These are phyloP conservation scores for Misgurnus mizolepis DNA, from an alignment of 2,113 vertebrate species.

Conservation along the genomic window DNA sequence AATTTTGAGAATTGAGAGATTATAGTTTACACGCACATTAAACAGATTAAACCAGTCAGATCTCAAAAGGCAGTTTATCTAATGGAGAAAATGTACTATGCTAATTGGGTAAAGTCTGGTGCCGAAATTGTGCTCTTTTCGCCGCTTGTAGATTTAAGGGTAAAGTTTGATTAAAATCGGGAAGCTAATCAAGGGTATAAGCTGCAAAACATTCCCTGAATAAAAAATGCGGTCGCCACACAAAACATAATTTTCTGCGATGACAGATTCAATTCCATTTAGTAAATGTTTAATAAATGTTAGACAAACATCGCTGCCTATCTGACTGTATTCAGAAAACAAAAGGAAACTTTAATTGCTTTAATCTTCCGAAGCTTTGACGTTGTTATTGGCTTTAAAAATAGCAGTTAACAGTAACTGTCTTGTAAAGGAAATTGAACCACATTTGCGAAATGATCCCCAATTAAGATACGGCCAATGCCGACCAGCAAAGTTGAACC, in stretches of 20 bases:
- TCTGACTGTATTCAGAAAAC: conserved; percentile 87
- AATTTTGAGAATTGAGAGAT: conserved; percentile 77
- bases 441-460: conserved; percentile 78
- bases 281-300: conserved; percentile 94
- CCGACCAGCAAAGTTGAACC: conserved; percentile 61
- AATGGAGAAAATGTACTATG: conserved; percentile 77
- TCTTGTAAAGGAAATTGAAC: conserved; percentile 85
- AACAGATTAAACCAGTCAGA: conserved; percentile 74
- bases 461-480: conserved; percentile 80
- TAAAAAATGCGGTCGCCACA: conserved; percentile 80
- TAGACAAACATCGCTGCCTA: conserved; percentile 85
- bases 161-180: conserved; percentile 72
- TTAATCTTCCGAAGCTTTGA: conserved; percentile 94
- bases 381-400: conserved; percentile 85
- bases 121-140: conserved; percentile 65
- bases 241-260: conserved; percentile 89
- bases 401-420: conserved; percentile 90
- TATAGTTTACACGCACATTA: conserved; percentile 79
- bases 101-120: conserved; percentile 75
- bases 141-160: conserved; percentile 63
- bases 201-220: conserved; percentile 69
- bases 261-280: conserved; percentile 98
- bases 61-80: conserved; percentile 79
- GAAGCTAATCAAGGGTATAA: conserved; percentile 72
- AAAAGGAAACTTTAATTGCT: conserved; percentile 98